Evolutionary conservation across 2,888 invertebrate genomes (phyloP).

Genomic region (Acanthosepion esculentum): DNA sequence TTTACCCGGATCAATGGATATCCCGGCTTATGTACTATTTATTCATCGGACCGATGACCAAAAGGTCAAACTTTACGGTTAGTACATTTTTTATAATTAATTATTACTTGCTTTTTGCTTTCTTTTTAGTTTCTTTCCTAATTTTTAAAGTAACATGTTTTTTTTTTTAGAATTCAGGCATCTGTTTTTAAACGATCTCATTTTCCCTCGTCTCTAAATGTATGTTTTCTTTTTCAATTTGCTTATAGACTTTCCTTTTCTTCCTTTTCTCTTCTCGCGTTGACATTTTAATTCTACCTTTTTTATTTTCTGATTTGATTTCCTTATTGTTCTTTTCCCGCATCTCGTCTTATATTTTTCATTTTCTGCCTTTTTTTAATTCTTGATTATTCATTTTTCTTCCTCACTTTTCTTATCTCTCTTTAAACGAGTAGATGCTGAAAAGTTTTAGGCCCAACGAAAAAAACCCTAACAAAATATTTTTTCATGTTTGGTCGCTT

Average conservation of each 20-base stretch:
- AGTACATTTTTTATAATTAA: background rate
- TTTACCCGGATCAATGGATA: background rate
- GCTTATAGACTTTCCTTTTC: no score
- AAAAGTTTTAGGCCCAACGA: no score
- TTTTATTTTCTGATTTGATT: no score
- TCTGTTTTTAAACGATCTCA: no score
- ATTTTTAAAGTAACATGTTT: no score
- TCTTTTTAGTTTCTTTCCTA: no score
- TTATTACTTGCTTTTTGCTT: background rate
- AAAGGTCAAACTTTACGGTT: background rate
- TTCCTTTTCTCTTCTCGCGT: background rate
- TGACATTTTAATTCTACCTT: background rate
- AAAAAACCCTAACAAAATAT: no score
- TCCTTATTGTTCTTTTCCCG: background rate
- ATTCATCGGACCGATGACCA: constrained; percentile 12
- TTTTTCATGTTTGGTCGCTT: no score
- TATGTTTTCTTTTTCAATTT: no score
- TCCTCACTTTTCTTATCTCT: background rate
- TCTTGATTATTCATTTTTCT: background rate
- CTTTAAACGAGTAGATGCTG: background rate
- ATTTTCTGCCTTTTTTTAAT: background rate
- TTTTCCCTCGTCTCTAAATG: no score
- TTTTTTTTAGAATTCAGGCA: no score
- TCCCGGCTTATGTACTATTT: background rate
- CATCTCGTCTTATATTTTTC: background rate